phyloP scores from a whole-genome alignment of 2,888 invertebrate genomes.

The Stegophylla sp. region DNA sequence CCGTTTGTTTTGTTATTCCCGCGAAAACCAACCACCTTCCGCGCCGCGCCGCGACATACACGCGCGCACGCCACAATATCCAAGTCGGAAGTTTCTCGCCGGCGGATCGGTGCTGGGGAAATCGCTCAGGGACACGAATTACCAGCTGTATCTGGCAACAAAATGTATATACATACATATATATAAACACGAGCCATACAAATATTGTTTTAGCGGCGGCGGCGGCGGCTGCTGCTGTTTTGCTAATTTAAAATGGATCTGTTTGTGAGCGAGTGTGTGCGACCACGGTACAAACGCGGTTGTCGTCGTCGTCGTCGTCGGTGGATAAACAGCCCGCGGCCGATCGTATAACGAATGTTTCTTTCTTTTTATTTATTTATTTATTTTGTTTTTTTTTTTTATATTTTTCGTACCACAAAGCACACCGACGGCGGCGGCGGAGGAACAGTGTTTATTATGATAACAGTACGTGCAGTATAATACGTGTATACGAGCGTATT shows the following conservation, averaged over 20 bases:
- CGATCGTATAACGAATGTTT: constrained; percentile 34
- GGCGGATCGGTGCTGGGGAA: neutral
- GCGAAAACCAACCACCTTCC: constrained; percentile 8
- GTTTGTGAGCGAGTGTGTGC: neutral
- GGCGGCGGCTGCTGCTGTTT: neutral
- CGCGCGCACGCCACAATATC: neutral
- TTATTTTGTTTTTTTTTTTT: neutral
- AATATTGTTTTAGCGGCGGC: constrained; percentile 37
- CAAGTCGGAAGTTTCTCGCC: neutral
- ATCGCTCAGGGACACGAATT: constrained; percentile 46
- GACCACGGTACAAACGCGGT: neutral
- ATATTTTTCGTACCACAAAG: neutral
- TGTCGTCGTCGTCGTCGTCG: neutral
- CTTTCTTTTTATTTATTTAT: neutral
- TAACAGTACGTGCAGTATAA: no score
- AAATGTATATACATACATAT: constrained; percentile 16
- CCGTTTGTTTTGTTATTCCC: constrained; percentile 28
- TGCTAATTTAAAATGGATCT: constrained; percentile 49
- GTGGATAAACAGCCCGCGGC: constrained; percentile 54
- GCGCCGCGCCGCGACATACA: neutral
- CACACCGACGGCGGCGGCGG: neutral
- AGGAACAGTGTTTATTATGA: no score
- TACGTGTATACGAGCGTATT: no score
- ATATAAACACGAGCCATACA: neutral
- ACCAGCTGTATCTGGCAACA: constrained; percentile 46